Base-by-base conservation (phyloP, 2,888 invertebrate genomes). In the Andrena dorsata region DNA sequence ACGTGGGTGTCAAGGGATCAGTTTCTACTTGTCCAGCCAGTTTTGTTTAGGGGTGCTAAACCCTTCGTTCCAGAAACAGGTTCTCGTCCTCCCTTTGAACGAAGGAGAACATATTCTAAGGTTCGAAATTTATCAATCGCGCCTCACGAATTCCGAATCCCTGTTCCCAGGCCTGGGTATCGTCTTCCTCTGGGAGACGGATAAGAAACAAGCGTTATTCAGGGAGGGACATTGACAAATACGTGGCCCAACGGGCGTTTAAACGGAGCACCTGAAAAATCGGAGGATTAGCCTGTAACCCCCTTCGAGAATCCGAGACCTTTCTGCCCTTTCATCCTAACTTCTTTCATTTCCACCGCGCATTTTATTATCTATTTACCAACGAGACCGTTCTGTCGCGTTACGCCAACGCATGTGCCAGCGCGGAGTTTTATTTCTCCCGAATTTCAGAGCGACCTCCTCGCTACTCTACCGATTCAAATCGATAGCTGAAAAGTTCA, bases 251-350 rank as follows among this genome's bases (percentile, higher is more conserved):
- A 76, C 56, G 58, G 30, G 32, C 70, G 75, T 76, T 80, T 85
- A 84, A 68, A 65, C 63, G 81, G 72, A 73, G 83, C 87, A 90
- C 88, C 88, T 92, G 91, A 93, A 90, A 90, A 92, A 92, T 92
- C 89, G 84, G 72, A 32, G 89, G 89, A 90, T 92, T 91, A 91
- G 80, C 83, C 82, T 76, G 80, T 82, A 64, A 80, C 63, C 71
- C 75, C 63, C 61, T 58, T 56, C 53, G 26, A 80, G 76, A 79
- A 80, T 83, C 79, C 63, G 64, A 23, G 73, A 74, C 74, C 60
- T 65, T 71, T 69, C 49, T 35, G 26, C 35, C 72, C 65, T 63
- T 83, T 70, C 53, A 66, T 8, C 7, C 70, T 0, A 26, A 47
- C 26, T 32, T 51, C 68, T 72, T 72, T 68, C 20, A 23, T 49